Percentiles rank a stretch among this genome's conserved stretches.
Conservation (phyloP, 2,888 invertebrate genomes). For the Tetheella fluctuosa region DNA sequence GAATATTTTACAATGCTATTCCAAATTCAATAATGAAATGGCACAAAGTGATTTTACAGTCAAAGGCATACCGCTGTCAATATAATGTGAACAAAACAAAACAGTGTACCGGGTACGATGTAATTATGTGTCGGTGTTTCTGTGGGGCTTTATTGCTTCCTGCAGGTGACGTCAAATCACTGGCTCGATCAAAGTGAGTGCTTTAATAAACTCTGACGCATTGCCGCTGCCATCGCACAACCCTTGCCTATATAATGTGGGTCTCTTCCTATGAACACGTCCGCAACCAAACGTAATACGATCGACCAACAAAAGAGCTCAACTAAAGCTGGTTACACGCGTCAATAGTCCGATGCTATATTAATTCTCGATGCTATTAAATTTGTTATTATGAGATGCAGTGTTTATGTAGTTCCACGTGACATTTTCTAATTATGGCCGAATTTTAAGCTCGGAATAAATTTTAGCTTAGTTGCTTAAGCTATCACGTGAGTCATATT, state of each 20-base stretch:
- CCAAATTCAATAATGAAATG: conserved; percentile 59
- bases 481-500: background rate
- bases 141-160: conserved; percentile 67
- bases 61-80: conserved; percentile 73
- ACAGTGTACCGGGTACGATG: conserved; percentile 46
- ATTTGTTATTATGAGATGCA: conserved; percentile 18
- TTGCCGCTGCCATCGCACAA: conserved; percentile 20
- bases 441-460: background rate
- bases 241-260: conserved; percentile 36
- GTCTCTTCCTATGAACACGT: conserved; percentile 21
- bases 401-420: background rate
- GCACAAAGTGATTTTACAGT: conserved; percentile 59
- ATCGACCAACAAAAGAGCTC: conserved; percentile 11
- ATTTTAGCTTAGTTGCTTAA: background rate
- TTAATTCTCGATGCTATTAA: conserved; percentile 26
- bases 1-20: conserved; percentile 25
- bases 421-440: background rate
- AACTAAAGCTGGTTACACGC: conserved; percentile 16
- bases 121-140: conserved; percentile 71
- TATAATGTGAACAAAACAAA: conserved; percentile 59
- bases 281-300: conserved; percentile 18
- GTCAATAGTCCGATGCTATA: conserved; percentile 26
- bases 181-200: conserved; percentile 76
- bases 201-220: conserved; percentile 72
- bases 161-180: conserved; percentile 77